Base-by-base conservation (phyloP, 1,140 invertebrate genomes). In the Dinoponera quadriceps region DNA sequence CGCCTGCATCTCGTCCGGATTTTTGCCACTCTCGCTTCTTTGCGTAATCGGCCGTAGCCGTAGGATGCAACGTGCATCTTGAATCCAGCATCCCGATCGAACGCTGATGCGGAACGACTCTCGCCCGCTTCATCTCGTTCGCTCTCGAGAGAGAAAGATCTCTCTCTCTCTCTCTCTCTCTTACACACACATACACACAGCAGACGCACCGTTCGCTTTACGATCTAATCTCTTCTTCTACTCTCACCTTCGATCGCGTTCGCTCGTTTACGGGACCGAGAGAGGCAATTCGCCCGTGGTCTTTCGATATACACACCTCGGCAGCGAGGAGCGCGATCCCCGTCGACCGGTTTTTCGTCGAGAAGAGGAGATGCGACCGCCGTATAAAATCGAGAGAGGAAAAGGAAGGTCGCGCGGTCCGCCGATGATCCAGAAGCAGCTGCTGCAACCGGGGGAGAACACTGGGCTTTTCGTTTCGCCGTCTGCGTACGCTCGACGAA, bases 261-360 rank as follows among this genome's bases (percentile, higher is more conserved):
- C 25, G 62, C 62, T 57, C 55, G 44, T 63, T 71, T 82, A 74
- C 78, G 44, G 71, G 55, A 82, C 20, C 57, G 78, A 59, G 55
- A 66, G 49, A 27, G n/a, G 51, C 65, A 33, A 75, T 65, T 83
- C 72, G 60, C 60, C 60, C 78, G 68, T 51, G 71, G 33, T 54
- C 38, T 83, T 72, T 72, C 85, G 84, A 83, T 77, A 83, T n/a
- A n/a, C n/a, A n/a, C 72, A 75, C 81, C 81, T 65, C 54, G 72
- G 80, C 69, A 71, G 22, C 38, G 71, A 59, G 22, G 44, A 44
- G 33, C 62, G 60, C 51, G 38, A 87, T 87, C 80, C 81, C 13
- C 84, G 78, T 82, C 78, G 78, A 82, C 77, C 68, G 78, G 68
- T 87, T 87, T 83, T 87, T 87, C 85, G 66, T 73, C 69, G 83